Percentiles rank a stretch among this genome's conserved stretches.
These are phyloP conservation scores for Drosophila santomea DNA, from an alignment of 1,140 invertebrate genomes.

Conservation along the genomic window DNA sequence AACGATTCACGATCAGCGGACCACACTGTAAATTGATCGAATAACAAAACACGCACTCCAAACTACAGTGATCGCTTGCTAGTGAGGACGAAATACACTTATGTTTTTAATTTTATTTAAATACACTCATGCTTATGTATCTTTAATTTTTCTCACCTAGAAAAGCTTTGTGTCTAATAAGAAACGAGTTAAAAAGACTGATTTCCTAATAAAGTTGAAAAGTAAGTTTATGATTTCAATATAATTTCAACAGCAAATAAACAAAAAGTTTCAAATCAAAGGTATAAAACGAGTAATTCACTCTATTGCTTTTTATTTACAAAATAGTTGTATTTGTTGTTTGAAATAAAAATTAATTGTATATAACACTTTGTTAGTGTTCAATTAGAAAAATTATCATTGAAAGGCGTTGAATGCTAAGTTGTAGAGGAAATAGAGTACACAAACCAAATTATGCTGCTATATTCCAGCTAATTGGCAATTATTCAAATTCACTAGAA, in stretches of 20 bases:
- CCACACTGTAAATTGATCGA: constrained; percentile 12
- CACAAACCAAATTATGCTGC: neutral
- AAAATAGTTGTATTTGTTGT: too few relatives aligned
- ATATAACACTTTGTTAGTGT: neutral
- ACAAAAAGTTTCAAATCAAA: neutral
- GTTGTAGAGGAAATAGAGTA: constrained; percentile 1
- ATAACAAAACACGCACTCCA: neutral
- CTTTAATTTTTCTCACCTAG: constrained; percentile 25
- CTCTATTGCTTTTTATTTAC: neutral
- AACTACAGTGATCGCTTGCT: constrained; percentile 13
- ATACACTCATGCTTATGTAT: constrained; percentile 14
- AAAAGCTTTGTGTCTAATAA: constrained; percentile 24
- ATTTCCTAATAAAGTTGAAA: constrained; percentile 28
- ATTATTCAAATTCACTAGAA: neutral
- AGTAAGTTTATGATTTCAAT: constrained; percentile 28
- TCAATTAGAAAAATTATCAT: neutral
- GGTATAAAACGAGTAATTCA: neutral
- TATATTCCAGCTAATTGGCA: neutral
- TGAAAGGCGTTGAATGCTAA: too few relatives aligned
- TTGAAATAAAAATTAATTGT: neutral
- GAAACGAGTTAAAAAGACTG: constrained; percentile 35
- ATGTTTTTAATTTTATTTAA: constrained; percentile 11
- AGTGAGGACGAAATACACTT: constrained; percentile 1
- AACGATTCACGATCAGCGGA: constrained; percentile 16
- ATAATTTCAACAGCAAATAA: constrained; percentile 5